Conservation (phyloP, 2,113 vertebrate genomes). For the Ochotona curzoniae region DNA sequence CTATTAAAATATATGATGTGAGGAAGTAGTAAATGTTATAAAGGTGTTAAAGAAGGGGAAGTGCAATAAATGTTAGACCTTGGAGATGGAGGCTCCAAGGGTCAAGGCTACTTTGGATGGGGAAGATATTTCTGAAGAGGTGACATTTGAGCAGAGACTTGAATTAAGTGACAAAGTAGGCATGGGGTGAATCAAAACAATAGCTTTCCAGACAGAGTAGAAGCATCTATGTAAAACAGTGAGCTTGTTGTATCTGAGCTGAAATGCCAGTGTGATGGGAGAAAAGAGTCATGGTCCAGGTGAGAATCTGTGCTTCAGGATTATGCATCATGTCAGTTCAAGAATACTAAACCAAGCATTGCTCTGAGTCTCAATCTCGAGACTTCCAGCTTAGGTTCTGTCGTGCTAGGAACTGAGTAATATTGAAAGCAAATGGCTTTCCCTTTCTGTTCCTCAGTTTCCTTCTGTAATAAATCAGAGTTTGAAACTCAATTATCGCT, state of each 20-base stretch:
- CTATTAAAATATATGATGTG: background rate
- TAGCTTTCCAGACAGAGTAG: background rate
- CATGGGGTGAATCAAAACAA: background rate
- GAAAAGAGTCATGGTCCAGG: background rate
- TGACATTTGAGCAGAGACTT: conserved; percentile 3
- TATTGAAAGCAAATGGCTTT: background rate
- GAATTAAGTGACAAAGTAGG: background rate
- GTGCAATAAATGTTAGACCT: background rate
- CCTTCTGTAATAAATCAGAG: background rate
- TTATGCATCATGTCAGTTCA: background rate
- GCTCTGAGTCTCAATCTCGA: background rate
- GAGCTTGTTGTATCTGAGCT: rapidly evolving
- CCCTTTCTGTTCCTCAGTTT: background rate
- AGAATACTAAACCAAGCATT: background rate
- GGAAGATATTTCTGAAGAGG: background rate
- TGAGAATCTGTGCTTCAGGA: background rate
- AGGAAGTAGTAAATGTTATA: background rate
- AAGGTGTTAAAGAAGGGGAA: background rate
- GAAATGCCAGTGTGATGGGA: background rate
- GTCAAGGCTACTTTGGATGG: background rate
- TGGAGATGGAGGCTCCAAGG: background rate
- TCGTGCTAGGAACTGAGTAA: background rate
- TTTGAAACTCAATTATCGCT: background rate
- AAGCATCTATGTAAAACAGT: background rate
- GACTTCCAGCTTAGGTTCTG: background rate